Conservation (phyloP, 2,888 invertebrate species). For the Charanyca ferruginea region DNA sequence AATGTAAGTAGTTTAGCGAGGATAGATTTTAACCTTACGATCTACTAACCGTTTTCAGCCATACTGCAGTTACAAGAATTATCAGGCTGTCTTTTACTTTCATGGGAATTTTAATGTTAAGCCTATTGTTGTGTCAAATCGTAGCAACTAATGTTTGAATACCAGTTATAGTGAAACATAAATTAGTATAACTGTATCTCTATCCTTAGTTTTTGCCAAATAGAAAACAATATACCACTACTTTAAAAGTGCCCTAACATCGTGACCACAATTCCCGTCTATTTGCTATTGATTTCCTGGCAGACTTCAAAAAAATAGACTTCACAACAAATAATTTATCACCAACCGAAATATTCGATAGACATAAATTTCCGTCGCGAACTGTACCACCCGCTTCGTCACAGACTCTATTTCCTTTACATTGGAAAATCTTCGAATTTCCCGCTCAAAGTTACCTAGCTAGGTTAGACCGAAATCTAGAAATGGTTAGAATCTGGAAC, state of each 20-base stretch:
- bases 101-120: background rate
- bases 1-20: slow-evolving; percentile 31
- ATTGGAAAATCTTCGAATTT: slow-evolving; percentile 60
- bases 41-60: slow-evolving; percentile 4
- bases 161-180: background rate
- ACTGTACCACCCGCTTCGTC: slow-evolving; percentile 52
- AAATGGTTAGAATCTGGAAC: slow-evolving; percentile 40
- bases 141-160: background rate
- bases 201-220: background rate
- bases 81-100: background rate
- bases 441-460: slow-evolving; percentile 38
- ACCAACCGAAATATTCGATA: slow-evolving; percentile 33
- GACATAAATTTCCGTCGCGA: slow-evolving; percentile 42
- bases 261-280: background rate
- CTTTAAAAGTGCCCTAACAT: background rate
- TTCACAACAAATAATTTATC: slow-evolving; percentile 16
- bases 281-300: slow-evolving; percentile 34
- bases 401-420: slow-evolving; percentile 62
- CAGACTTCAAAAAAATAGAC: slow-evolving; percentile 12
- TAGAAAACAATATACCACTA: background rate
- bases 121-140: no score
- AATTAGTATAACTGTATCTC: background rate
- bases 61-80: background rate
- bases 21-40: slow-evolving; percentile 25
- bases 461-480: slow-evolving; percentile 43